Conservation (phyloP, 2,113 vertebrate genomes). For the Abramis brama region DNA sequence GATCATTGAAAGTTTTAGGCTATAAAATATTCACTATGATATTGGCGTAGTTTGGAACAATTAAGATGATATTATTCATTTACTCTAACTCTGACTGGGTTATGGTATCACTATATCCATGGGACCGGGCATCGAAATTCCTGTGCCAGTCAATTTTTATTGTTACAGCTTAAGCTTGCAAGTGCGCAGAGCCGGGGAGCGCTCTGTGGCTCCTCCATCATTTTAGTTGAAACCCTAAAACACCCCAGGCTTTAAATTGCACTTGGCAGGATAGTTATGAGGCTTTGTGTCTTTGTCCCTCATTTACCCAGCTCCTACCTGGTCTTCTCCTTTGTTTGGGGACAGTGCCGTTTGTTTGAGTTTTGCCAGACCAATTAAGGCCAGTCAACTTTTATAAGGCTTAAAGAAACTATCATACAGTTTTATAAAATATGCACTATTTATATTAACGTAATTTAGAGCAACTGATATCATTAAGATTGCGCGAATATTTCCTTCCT, state of each 20-base stretch:
- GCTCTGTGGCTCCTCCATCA: slow-evolving; percentile 53
- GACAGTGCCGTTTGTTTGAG: slow-evolving; percentile 24
- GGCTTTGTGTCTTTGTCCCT: slow-evolving; percentile 28
- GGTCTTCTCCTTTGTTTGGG: slow-evolving; percentile 23
- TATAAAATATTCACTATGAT: too few relatives aligned
- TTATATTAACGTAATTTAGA: not conserved
- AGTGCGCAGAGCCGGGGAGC: slow-evolving; percentile 57
- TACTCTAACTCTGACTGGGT: not conserved
- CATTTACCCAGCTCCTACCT: slow-evolving; percentile 30
- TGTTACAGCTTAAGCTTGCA: not conserved
- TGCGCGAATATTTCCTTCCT: not conserved
- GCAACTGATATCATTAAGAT: not conserved
- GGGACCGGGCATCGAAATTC: slow-evolving; percentile 44
- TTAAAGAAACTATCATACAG: too few relatives aligned
- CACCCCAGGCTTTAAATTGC: not conserved
- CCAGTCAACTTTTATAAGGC: too few relatives aligned
- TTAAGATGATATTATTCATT: not conserved
- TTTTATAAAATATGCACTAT: not conserved
- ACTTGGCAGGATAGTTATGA: not conserved
- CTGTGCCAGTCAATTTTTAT: slow-evolving; percentile 44
- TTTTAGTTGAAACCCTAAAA: not conserved
- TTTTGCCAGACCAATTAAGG: not conserved
- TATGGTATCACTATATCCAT: slow-evolving; percentile 37
- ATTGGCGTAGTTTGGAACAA: too few relatives aligned
- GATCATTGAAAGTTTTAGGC: too few relatives aligned